Evolutionary conservation across 2,888 invertebrate genomes (phyloP).

Genomic region (Acronicta alni): DNA sequence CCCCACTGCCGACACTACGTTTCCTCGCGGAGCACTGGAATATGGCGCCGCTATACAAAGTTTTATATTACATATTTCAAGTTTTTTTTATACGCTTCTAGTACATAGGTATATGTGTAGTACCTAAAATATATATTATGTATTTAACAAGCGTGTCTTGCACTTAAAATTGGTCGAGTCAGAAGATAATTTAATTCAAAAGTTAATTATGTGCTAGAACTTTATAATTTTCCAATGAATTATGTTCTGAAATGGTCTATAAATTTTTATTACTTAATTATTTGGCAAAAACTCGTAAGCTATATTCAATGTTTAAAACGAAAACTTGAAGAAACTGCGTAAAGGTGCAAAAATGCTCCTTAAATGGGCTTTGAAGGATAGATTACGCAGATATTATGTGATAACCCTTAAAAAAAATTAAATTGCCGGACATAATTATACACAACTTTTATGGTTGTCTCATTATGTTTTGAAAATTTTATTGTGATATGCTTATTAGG

Average conservation of each 20-base stretch:
- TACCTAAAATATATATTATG: too few species aligned
- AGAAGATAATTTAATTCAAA: conserved; percentile 14
- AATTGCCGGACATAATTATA: conserved; percentile 4
- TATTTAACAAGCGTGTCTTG: conserved; percentile 1
- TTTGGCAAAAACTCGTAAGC: conserved; percentile 31
- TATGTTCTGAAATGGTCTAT: conserved; percentile 30
- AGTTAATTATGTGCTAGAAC: conserved; percentile 31
- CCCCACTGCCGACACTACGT: too few species aligned
- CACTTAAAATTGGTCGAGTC: conserved; percentile 6
- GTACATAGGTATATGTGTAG: conserved; percentile 41
- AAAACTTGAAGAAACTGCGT: conserved; percentile 25
- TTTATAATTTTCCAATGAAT: conserved; percentile 39
- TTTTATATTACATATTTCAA: too few species aligned
- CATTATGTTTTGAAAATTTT: conserved; percentile 17
- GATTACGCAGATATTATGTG: conserved; percentile 29
- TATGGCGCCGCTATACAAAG: too few species aligned
- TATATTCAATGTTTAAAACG: conserved; percentile 21
- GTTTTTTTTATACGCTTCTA: conserved; percentile 50
- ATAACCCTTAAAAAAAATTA: conserved; percentile 12
- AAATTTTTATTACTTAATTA: conserved; percentile 56
- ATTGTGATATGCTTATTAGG: conserved; percentile 15
- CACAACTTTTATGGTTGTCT: conserved; percentile 18
- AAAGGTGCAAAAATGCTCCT: conserved; percentile 36
- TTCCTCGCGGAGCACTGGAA: too few species aligned
- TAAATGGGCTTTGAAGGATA: conserved; percentile 34